Base-by-base conservation (phyloP, 2,113 vertebrate genomes). In the Burhinus bistriatus region DNA sequence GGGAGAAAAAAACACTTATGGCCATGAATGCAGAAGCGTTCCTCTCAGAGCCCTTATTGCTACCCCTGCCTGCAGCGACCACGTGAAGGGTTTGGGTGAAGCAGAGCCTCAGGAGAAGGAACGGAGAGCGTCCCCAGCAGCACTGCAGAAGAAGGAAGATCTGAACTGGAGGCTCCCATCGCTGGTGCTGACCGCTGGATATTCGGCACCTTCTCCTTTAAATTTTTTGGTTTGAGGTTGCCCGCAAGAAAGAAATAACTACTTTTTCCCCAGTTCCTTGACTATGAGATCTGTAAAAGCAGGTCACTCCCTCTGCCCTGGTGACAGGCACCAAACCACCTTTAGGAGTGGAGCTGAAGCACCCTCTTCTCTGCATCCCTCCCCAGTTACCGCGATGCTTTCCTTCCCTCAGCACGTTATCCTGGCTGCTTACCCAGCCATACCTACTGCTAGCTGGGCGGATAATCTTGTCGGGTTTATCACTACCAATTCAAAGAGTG, bases 351-450 rank as follows among this genome's bases (percentile, higher is more conserved):
- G 6, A 29, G 22, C 59, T 30, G 25, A 68, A 73, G 29, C 22
- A 27, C 2, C 6, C 17, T 34, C 14, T 66, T n/a, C 40, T 58
- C 45, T 16, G 1, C 34, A 12, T 21, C 14, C 9, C 25, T 27
- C 13, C 64, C 15, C 1, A 0, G 34, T 18, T 49, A 54, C 16
- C 0, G 0, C 62, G 9, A 27, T 23, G n/a, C 30, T 73, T 65
- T 79, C 49, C 45, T 66, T 66, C 29, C 42, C 44, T 55, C 86
- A 15, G 21, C 30, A 36, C 38, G 4, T 47, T 42, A 40, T 30
- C 36, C 62, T 70, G 61, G 30, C 36, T 70, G 58, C 42, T 52
- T 38, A 68, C 34, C 30, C 57, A 71, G 45, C 7, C 34, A 8
- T 29, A 26, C 2, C 32, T 19, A 19, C 44, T 47, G 26, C 45